These are phyloP conservation scores for Discoglossus pictus DNA, from an alignment of 2,797 vertebrate genomes.

Conservation along the genomic window DNA sequence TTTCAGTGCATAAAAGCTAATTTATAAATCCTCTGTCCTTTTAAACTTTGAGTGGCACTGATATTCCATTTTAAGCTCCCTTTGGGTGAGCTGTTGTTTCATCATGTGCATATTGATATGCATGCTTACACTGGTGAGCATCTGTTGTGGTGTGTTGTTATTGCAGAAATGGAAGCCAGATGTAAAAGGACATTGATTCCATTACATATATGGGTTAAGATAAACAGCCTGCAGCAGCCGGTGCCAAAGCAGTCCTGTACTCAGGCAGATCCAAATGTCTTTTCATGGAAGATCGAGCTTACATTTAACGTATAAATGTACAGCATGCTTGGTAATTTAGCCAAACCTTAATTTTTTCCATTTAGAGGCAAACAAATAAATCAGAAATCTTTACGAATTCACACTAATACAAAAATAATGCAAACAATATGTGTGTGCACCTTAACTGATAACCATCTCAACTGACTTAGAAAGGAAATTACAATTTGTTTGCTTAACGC, in stretches of 20 bases:
- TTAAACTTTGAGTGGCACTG: not conserved
- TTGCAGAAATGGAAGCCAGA: not conserved
- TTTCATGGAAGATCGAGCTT: not conserved
- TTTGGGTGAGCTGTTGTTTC: not conserved
- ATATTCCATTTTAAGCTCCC: constrained; percentile 6
- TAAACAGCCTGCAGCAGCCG: constrained; percentile 7
- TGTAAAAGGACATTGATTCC: constrained; percentile 1
- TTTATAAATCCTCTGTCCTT: not conserved
- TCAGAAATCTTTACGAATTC: too few species aligned
- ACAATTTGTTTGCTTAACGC: too few species aligned
- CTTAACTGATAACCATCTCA: too few species aligned
- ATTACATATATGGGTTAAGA: constrained; percentile 15
- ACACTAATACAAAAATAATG: too few species aligned
- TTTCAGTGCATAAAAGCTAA: too few species aligned
- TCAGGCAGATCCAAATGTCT: not conserved
- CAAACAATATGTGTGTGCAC: too few species aligned
- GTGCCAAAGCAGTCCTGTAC: not conserved
- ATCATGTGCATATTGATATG: constrained; percentile 12
- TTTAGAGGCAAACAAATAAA: constrained; percentile 9
- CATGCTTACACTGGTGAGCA: constrained; percentile 4
- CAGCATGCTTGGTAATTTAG: not conserved
- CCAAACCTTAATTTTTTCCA: not conserved
- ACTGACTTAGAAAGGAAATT: too few species aligned
- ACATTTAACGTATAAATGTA: not conserved
- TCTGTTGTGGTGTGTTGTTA: constrained; percentile 9